Evolutionary conservation across 2,113 vertebrate species (phyloP).

Genomic region (Cnemophilus loriae): DNA sequence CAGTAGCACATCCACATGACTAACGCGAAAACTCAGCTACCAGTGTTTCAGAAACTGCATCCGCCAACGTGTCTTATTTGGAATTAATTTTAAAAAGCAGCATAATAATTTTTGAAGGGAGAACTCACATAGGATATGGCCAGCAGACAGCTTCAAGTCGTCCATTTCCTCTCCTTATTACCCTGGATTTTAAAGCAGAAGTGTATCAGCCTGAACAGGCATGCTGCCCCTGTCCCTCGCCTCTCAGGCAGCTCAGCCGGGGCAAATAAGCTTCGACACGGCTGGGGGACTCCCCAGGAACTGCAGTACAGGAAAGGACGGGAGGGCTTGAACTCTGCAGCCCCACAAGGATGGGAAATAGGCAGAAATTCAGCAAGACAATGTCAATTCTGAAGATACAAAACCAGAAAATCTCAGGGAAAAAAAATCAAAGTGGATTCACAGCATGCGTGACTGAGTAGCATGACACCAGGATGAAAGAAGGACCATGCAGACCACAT

Average conservation of each 20-base stretch:
- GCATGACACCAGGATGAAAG: background rate
- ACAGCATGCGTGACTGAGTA: background rate
- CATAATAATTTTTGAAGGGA: background rate
- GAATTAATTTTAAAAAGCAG: conserved; percentile 18
- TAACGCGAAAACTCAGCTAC: background rate
- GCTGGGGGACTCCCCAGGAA: background rate
- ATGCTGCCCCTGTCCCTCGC: background rate
- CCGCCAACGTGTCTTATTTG: background rate
- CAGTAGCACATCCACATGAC: conserved; percentile 18
- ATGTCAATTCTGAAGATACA: background rate
- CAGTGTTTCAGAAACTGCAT: background rate
- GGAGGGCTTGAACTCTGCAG: background rate
- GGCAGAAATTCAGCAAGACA: background rate
- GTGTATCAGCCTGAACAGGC: background rate
- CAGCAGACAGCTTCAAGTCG: background rate
- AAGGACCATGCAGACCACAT: rapidly evolving
- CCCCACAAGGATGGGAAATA: background rate
- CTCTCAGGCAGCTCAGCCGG: background rate
- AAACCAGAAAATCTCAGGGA: background rate
- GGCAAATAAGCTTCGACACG: background rate
- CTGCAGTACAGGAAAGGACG: background rate
- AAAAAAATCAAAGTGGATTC: background rate
- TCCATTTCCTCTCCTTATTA: background rate
- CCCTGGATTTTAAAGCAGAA: background rate
- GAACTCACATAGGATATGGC: background rate